Percentiles rank a stretch among this genome's conserved stretches.
phyloP scores from a whole-genome alignment of 37 sponge, comb jelly and placozoan species.

The Amphimedon queenslandica region DNA sequence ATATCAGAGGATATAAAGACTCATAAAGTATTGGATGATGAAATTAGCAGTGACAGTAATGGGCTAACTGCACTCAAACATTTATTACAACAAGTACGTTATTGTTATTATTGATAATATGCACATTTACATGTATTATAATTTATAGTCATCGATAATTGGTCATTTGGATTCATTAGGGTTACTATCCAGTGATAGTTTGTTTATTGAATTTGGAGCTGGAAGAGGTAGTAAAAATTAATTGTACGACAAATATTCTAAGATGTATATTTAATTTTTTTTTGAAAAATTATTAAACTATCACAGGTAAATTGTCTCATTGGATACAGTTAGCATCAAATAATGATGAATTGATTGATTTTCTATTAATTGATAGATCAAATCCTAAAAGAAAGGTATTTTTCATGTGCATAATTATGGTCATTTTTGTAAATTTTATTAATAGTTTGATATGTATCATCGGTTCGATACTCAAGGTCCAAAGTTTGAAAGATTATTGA shows the following conservation, averaged over 20 bases:
- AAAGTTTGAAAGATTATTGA: slow-evolving; percentile 56
- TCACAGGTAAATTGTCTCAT: slow-evolving; percentile 49
- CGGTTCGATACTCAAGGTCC: slow-evolving; percentile 33
- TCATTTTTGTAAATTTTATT: background rate
- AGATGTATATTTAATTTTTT: too few species aligned
- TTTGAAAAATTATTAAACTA: too few species aligned
- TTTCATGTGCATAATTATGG: background rate
- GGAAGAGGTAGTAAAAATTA: slow-evolving; percentile 82
- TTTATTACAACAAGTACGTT: slow-evolving; percentile 63
- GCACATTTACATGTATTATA: too few species aligned
- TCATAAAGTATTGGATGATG: slow-evolving; percentile 32
- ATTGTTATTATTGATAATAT: background rate
- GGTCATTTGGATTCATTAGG: slow-evolving; percentile 50
- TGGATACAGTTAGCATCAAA: slow-evolving; percentile 18
- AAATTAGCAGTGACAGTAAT: slow-evolving; percentile 41
- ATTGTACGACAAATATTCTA: too few species aligned
- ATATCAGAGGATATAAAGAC: background rate
- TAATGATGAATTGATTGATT: slow-evolving; percentile 17
- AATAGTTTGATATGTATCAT: slow-evolving; percentile 15
- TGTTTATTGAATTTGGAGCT: slow-evolving; percentile 89
- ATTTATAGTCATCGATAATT: slow-evolving; percentile 67
- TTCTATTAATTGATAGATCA: slow-evolving; percentile 66
- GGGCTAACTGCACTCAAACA: slow-evolving; percentile 76
- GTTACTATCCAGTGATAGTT: slow-evolving; percentile 29
- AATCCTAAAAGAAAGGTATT: slow-evolving; percentile 64